Evolutionary conservation across 2,113 vertebrate genomes (phyloP), one percentile per base, ranked within the genome.

Genomic region (Crotalus horridus): DNA sequence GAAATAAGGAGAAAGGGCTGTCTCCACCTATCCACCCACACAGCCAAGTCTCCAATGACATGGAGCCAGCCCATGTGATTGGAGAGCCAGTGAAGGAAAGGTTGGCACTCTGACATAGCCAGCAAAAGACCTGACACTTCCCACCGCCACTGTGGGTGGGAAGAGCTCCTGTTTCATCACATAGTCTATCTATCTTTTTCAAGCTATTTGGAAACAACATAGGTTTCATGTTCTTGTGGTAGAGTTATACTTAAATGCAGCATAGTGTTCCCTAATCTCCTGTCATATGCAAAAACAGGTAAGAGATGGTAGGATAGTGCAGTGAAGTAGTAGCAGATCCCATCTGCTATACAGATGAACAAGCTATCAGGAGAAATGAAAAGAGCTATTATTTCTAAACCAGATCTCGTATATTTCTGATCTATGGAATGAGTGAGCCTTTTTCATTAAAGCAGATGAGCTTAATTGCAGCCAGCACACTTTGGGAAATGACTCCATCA

Each of bases 401-500:
- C 15, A 81, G n/a, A 39, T 81, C n/a, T 81, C 7, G 2, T 33
- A 39, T 81, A 3, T 33, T 39, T 81, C 0, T 85, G 15, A 53
- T 26, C n/a, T 55, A 5, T 10, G 51, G 69, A 69, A 12, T 39
- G n/a, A 33, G n/a, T 81, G 15, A 39, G 33, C 33, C 39, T 81
- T 1, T 48, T 48, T 86, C 8, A 11, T 48, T 86, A 43, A 24
- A 86, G 21, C 85, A 48, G 23, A 85, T 6, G 0, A 87, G 24
- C 94, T 97, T 96, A 51, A 94, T 93, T 92, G 95, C 92, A 94
- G 89, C 91, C 96, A 95, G 96, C 92, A 96, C 96, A 94, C 96
- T 74, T 39, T 93, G 94, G 93, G 96, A 97, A 97, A 95, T 92
- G 96, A 97, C 95, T 96, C 96, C 51, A 94, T 93, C 93, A 97